Conservation (phyloP, 1,140 invertebrate species). For the Micrasema longulum region DNA sequence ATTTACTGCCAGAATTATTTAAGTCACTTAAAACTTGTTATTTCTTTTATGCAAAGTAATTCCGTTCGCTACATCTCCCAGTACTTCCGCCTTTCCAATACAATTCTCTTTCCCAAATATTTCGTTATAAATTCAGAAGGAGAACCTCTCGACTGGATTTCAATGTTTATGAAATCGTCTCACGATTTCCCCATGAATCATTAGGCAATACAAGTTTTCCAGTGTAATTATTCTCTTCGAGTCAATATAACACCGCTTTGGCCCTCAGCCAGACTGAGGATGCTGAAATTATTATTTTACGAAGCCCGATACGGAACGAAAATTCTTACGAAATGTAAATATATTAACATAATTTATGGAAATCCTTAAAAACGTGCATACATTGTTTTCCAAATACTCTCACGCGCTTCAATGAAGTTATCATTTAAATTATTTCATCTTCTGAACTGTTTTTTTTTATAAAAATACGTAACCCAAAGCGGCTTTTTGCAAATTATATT, state of each 20-base stretch:
- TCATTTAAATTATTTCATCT: too few relatives aligned
- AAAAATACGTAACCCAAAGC: too few relatives aligned
- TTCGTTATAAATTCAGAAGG: constrained; percentile 18
- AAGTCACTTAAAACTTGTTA: too few relatives aligned
- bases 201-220: constrained; percentile 27
- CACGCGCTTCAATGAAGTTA: too few relatives aligned
- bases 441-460: too few relatives aligned
- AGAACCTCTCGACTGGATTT: constrained; percentile 13
- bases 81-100: neutral
- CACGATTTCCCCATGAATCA: constrained; percentile 35
- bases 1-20: too few relatives aligned
- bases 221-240: constrained; percentile 35
- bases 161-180: constrained; percentile 20
- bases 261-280: constrained; percentile 8
- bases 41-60: constrained; percentile 1
- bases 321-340: constrained; percentile 13
- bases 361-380: too few relatives aligned
- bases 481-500: too few relatives aligned
- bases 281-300: constrained; percentile 19
- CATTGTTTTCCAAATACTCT: too few relatives aligned
- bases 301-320: neutral
- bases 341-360: neutral
- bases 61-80: neutral
- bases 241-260: constrained; percentile 33
- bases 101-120: constrained; percentile 20